A percentile compares a stretch with the other conserved stretches of the same genome.
Conservation (phyloP, 1,140 invertebrate genomes). For the Atta texana region DNA sequence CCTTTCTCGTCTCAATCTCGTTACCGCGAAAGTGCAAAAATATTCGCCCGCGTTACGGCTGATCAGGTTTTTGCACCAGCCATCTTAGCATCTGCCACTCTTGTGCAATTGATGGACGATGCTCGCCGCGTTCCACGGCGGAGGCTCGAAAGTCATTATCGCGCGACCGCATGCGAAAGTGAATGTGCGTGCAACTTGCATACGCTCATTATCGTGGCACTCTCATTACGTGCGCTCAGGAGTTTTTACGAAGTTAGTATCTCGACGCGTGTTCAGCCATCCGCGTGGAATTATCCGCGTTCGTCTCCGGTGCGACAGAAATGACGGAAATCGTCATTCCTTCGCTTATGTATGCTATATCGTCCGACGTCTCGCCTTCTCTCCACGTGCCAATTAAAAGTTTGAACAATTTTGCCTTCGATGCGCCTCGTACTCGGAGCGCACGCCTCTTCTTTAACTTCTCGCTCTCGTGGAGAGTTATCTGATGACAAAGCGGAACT, state of each 20-base stretch:
- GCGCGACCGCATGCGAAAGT: conserved; percentile 22
- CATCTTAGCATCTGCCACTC: background rate
- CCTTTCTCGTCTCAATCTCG: conserved; percentile 21
- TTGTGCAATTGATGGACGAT: conserved; percentile 38
- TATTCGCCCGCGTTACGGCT: conserved; percentile 33
- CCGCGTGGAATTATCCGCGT: background rate
- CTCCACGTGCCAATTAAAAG: conserved; percentile 60
- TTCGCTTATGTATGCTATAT: background rate
- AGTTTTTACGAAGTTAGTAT: background rate
- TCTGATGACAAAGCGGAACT: conserved; percentile 37
- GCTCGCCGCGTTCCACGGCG: background rate
- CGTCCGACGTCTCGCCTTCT: background rate
- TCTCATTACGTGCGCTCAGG: background rate
- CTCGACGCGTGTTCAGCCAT: background rate
- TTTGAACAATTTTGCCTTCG: conserved; percentile 29
- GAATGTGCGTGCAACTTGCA: conserved; percentile 1
- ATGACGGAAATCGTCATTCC: conserved; percentile 19
- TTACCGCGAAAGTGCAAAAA: conserved; percentile 41
- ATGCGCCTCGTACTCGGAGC: background rate
- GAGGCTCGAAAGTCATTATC: conserved; percentile 28
- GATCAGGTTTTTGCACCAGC: conserved; percentile 31
- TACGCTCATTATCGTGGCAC: background rate
- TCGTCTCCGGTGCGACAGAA: background rate
- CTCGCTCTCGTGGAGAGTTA: conserved; percentile 31
- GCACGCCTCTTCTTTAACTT: conserved; percentile 39